phyloP scores from a whole-genome alignment of 1,140 invertebrate species.

The Anadara kagoshimensis region DNA sequence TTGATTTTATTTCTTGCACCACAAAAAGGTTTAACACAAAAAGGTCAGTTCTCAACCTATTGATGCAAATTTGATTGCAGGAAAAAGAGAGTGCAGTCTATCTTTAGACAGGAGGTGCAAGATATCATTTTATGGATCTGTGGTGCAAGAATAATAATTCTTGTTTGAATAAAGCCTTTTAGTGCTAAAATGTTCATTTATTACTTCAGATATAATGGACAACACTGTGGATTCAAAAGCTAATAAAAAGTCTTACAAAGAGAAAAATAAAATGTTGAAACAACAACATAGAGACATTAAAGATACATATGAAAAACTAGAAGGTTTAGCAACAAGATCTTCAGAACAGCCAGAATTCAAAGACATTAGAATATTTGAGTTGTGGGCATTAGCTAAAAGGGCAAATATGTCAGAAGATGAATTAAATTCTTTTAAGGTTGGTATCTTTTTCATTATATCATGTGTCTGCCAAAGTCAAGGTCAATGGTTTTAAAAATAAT shows the following conservation, averaged over 20 bases:
- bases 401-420: conserved; percentile 88
- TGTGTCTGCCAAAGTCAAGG: no score
- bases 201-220: conserved; percentile 27
- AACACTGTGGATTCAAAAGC: conserved; percentile 27
- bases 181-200: not conserved
- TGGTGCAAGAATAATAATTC: not conserved
- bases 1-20: no score
- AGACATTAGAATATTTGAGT: conserved; percentile 89
- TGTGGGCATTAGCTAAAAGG: conserved; percentile 88
- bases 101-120: no score
- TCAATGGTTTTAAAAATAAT: no score
- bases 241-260: conserved; percentile 1
- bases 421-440: conserved; percentile 87
- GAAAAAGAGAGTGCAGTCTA: no score
- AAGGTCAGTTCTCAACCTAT: no score
- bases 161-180: not conserved
- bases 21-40: no score
- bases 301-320: conserved; percentile 86
- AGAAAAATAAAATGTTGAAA: conserved; percentile 72
- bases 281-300: conserved; percentile 86
- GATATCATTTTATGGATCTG: no score
- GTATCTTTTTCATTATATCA: not conserved
- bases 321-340: conserved; percentile 78
- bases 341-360: conserved; percentile 89
- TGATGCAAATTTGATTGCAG: no score